phyloP scores from a whole-genome alignment of 2,888 invertebrate genomes.

The Hydrotaea diabolus region DNA sequence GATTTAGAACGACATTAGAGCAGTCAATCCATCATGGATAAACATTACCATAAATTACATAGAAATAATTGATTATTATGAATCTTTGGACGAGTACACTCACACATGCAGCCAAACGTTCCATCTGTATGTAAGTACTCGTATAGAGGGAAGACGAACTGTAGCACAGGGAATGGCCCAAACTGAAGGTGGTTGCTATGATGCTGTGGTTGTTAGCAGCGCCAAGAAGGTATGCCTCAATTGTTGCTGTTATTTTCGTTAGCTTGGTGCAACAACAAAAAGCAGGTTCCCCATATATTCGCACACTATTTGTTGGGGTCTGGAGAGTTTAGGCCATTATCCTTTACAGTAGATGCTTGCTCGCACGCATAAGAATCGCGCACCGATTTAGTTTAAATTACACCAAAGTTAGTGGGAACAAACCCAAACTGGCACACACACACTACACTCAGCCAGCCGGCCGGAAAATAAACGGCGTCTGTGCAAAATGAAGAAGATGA shows the following conservation, averaged over 20 bases:
- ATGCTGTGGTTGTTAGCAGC: constrained; percentile 8
- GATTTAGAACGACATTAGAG: constrained; percentile 82
- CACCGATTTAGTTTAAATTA: constrained; percentile 80
- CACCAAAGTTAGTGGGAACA: constrained; percentile 69
- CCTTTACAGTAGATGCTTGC: constrained; percentile 45
- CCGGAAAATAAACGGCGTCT: constrained; percentile 8
- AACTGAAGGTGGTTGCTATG: constrained; percentile 7
- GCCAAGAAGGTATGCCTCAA: neutral
- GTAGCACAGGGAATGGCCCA: neutral
- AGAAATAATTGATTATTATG: constrained; percentile 81
- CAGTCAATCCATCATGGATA: constrained; percentile 81
- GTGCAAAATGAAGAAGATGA: constrained; percentile 51
- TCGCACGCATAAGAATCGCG: constrained; percentile 66
- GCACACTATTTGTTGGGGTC: neutral
- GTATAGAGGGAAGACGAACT: constrained; percentile 45
- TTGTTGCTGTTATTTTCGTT: neutral
- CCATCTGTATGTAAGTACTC: constrained; percentile 68
- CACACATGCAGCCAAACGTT: constrained; percentile 9
- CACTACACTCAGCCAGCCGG: neutral
- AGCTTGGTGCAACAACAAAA: no score
- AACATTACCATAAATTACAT: constrained; percentile 82
- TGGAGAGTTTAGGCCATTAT: constrained; percentile 59
- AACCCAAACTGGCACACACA: constrained; percentile 29
- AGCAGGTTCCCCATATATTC: neutral
- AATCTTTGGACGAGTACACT: constrained; percentile 71